phyloP scores from a whole-genome alignment of 2,888 invertebrate genomes.

The Prosopocoilus inquinatus region DNA sequence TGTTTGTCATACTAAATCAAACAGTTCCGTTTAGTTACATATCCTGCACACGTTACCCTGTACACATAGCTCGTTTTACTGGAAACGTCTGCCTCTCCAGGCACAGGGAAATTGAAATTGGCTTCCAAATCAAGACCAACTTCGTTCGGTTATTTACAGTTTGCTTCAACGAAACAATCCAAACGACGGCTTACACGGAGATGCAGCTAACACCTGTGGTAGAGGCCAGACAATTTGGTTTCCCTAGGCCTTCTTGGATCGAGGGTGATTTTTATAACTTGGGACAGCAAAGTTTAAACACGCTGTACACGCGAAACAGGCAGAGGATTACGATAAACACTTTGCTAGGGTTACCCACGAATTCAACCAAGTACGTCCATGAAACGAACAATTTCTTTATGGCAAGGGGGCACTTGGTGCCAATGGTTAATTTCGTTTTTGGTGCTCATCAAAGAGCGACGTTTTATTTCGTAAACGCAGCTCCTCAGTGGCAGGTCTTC shows the following conservation, averaged over 20 bases:
- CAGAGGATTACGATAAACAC: constrained; percentile 42
- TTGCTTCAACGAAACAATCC: constrained; percentile 55
- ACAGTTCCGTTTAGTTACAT: constrained; percentile 45
- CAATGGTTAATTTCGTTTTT: constrained; percentile 62
- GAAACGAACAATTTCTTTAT: constrained; percentile 46
- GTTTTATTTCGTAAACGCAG: constrained; percentile 64
- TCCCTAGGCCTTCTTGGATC: constrained; percentile 52
- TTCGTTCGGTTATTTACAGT: constrained; percentile 55
- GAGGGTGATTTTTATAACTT: constrained; percentile 55
- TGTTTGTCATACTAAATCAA: constrained; percentile 24
- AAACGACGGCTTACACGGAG: constrained; percentile 56
- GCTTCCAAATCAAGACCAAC: constrained; percentile 51
- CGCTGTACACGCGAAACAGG: constrained; percentile 37
- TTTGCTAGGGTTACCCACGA: constrained; percentile 34
- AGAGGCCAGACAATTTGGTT: constrained; percentile 52
- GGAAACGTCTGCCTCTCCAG: constrained; percentile 49
- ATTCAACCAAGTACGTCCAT: constrained; percentile 51
- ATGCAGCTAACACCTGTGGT: constrained; percentile 53
- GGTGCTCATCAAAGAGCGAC: constrained; percentile 59
- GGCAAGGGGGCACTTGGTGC: constrained; percentile 57
- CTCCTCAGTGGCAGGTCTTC: constrained; percentile 67
- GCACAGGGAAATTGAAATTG: constrained; percentile 50
- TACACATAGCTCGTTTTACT: constrained; percentile 49
- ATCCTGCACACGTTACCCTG: constrained; percentile 49
- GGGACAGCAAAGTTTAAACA: constrained; percentile 31